A percentile compares a stretch with the other conserved stretches of the same genome.
Evolutionary conservation across 2,113 vertebrate genomes (phyloP).

Genomic region (Ivindomyrus marchei): DNA sequence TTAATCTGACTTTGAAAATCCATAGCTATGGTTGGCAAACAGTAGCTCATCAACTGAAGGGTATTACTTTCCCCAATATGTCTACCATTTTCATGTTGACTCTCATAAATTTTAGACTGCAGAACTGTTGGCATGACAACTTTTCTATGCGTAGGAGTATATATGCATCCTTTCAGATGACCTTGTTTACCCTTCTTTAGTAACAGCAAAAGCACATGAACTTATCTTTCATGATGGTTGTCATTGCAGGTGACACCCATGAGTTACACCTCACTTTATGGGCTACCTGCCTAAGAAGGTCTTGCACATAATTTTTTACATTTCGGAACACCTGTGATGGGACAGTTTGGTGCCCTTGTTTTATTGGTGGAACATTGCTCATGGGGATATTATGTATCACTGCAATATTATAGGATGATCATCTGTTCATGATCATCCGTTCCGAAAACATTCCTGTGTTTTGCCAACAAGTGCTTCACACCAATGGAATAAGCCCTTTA

Average conservation of each 20-base stretch:
- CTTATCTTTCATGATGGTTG: background rate
- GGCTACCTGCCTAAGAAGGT: background rate
- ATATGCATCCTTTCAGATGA: background rate
- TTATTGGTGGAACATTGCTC: background rate
- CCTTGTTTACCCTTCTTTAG: background rate
- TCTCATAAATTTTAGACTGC: background rate
- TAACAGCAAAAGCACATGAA: background rate
- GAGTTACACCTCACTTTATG: background rate
- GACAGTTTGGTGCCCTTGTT: background rate
- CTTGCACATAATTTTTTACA: background rate
- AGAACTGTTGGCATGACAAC: background rate
- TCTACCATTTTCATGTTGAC: background rate
- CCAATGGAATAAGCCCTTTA: background rate
- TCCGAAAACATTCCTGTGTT: background rate
- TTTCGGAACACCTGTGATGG: background rate
- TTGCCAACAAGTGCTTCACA: background rate
- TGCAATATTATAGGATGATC: background rate
- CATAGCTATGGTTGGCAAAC: background rate
- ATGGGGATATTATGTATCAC: background rate
- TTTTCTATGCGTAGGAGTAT: background rate
- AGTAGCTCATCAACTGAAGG: background rate
- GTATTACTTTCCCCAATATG: background rate
- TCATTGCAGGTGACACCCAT: background rate
- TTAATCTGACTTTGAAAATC: background rate
- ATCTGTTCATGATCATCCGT: background rate